Evolutionary conservation across 2,888 invertebrate species (phyloP).

Genomic region (Elysia crispata): DNA sequence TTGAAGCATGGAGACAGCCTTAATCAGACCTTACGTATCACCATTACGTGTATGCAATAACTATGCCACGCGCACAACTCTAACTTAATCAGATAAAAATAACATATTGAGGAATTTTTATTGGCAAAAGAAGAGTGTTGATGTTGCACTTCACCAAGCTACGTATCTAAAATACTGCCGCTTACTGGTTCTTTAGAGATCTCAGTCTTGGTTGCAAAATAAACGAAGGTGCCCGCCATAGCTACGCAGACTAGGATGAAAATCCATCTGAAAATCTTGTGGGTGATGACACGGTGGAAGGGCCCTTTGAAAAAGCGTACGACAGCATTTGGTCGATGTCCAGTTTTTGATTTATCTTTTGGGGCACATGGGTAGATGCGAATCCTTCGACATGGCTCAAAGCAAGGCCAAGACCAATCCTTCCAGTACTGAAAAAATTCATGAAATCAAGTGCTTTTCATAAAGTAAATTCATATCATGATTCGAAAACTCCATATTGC

Average conservation of each 20-base stretch:
- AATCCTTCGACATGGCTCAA: conserved; percentile 10
- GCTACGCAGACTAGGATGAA: conserved; percentile 57
- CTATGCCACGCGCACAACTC: too few species aligned
- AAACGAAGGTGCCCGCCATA: conserved; percentile 59
- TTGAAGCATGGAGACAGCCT: too few species aligned
- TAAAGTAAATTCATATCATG: too few species aligned
- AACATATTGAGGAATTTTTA: too few species aligned
- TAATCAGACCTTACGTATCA: too few species aligned
- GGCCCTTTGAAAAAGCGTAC: conserved; percentile 47
- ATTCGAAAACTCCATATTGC: too few species aligned
- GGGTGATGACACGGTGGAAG: conserved; percentile 59
- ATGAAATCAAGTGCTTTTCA: too few species aligned
- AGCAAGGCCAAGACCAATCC: conserved; percentile 54
- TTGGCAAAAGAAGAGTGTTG: too few species aligned
- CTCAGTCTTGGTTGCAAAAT: conserved; percentile 61
- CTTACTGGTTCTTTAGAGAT: conserved; percentile 70
- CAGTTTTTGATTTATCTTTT: conserved; percentile 2
- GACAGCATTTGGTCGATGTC: conserved; percentile 33
- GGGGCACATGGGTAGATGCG: background rate
- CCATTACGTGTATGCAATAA: too few species aligned
- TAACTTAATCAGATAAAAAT: too few species aligned
- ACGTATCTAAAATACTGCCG: too few species aligned
- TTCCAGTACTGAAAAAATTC: conserved; percentile 50
- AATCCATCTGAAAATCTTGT: conserved; percentile 58
- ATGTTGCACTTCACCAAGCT: too few species aligned